A percentile compares a stretch with the other conserved stretches of the same genome.
These are phyloP conservation scores for Neotoma lepida DNA, from an alignment of 2,113 vertebrate species.

Conservation along the genomic window DNA sequence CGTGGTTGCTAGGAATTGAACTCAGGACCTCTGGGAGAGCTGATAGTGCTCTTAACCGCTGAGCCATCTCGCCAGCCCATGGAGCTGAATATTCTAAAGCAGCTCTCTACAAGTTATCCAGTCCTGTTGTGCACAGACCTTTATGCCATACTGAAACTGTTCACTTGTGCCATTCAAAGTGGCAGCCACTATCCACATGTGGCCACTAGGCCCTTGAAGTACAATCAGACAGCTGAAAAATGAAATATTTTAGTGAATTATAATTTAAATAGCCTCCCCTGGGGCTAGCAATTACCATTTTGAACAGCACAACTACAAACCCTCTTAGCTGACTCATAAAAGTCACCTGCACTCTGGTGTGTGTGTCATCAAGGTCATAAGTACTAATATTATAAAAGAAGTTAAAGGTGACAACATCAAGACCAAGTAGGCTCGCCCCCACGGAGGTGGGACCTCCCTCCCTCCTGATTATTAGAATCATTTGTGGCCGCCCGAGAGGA, in stretches of 20 bases:
- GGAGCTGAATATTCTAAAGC: not conserved
- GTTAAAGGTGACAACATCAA: not conserved
- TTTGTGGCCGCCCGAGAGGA: not conserved
- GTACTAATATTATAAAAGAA: not conserved
- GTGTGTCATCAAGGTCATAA: not conserved
- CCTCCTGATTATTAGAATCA: not conserved
- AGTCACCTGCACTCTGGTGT: not conserved
- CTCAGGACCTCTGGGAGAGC: too few species aligned
- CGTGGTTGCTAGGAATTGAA: too few species aligned
- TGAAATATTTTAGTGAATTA: not conserved
- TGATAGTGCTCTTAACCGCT: too few species aligned
- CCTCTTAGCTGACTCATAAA: not conserved
- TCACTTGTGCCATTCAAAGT: too few species aligned
- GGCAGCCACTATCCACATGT: not conserved
- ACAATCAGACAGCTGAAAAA: not conserved
- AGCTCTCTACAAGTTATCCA: fast-evolving
- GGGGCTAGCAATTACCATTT: not conserved
- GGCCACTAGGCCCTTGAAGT: not conserved
- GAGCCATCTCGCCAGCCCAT: too few species aligned
- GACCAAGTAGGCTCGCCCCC: not conserved
- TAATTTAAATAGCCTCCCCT: not conserved
- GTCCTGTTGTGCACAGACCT: not conserved
- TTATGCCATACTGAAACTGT: not conserved
- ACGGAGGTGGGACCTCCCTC: too few species aligned
- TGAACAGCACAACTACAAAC: not conserved